Conservation (phyloP, 2,113 vertebrate genomes). For the Lepisosteus osseus region DNA sequence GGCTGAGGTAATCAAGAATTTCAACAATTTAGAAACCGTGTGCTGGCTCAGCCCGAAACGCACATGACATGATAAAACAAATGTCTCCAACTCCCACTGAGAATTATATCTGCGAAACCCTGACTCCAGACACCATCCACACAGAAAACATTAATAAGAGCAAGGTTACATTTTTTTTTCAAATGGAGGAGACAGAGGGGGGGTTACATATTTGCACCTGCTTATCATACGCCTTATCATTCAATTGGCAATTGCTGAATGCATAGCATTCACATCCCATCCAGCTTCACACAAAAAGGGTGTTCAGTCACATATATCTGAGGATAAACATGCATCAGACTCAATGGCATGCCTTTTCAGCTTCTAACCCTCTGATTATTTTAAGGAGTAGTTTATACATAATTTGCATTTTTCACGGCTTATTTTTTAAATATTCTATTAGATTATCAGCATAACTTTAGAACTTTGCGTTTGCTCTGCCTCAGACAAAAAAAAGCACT, state of each 20-base stretch:
- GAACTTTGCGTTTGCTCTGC: too few species aligned
- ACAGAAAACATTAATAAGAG: neutral
- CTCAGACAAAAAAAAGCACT: too few species aligned
- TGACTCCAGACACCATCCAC: neutral
- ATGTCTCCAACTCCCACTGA: conserved; percentile 3
- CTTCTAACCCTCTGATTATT: too few species aligned
- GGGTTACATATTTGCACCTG: conserved; percentile 9
- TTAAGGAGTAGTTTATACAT: too few species aligned
- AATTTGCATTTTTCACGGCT: too few species aligned
- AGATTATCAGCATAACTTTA: too few species aligned
- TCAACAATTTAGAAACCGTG: conserved; percentile 37
- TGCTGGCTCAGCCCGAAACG: neutral
- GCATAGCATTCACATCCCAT: conserved; percentile 12
- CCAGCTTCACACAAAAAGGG: neutral
- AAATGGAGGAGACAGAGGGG: too few species aligned
- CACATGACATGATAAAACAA: neutral
- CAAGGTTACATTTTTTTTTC: neutral
- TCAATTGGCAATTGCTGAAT: neutral
- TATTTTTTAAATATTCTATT: too few species aligned
- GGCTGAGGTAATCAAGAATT: conserved; percentile 46
- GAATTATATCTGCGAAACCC: neutral
- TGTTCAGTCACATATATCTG: neutral
- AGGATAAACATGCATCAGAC: too few species aligned
- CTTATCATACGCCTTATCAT: conserved; percentile 14
- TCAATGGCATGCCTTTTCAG: too few species aligned